A percentile compares a stretch with the other conserved stretches of the same genome.
These are phyloP conservation scores for Craterocephalus amniculus DNA, from an alignment of 2,797 vertebrate species.

Conservation along the genomic window DNA sequence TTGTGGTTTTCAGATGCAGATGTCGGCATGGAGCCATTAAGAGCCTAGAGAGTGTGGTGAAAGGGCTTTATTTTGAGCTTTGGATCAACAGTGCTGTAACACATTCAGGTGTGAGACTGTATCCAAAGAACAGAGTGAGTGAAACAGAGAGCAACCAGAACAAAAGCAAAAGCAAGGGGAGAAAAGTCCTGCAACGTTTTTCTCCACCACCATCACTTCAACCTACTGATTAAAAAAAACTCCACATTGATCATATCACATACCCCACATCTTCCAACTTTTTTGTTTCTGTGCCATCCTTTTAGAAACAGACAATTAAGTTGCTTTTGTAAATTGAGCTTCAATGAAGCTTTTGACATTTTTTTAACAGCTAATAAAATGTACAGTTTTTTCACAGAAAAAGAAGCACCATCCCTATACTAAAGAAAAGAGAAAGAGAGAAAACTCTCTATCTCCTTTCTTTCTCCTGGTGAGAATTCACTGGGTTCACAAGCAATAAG, in stretches of 20 bases:
- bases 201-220: not conserved
- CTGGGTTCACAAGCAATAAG: slow-evolving; percentile 20
- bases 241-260: too few species aligned
- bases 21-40: not conserved
- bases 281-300: not conserved
- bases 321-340: not conserved
- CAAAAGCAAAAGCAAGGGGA: not conserved
- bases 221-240: not conserved
- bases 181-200: not conserved
- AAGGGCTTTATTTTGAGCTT: too few species aligned
- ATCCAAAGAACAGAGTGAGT: not conserved
- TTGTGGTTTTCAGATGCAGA: not conserved
- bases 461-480: slow-evolving; percentile 25
- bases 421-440: slow-evolving; percentile 2
- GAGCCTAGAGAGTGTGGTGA: too few species aligned
- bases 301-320: not conserved
- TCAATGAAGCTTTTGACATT: not conserved
- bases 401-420: slow-evolving; percentile 3
- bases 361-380: not conserved
- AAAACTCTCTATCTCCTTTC: slow-evolving; percentile 2
- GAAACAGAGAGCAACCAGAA: not conserved
- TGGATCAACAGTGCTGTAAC: too few species aligned
- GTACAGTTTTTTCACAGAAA: not conserved
- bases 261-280: too few species aligned
- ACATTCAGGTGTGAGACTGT: not conserved